phyloP scores from a whole-genome alignment of 2,797 vertebrate genomes.

The Thripadectes ignobilis region DNA sequence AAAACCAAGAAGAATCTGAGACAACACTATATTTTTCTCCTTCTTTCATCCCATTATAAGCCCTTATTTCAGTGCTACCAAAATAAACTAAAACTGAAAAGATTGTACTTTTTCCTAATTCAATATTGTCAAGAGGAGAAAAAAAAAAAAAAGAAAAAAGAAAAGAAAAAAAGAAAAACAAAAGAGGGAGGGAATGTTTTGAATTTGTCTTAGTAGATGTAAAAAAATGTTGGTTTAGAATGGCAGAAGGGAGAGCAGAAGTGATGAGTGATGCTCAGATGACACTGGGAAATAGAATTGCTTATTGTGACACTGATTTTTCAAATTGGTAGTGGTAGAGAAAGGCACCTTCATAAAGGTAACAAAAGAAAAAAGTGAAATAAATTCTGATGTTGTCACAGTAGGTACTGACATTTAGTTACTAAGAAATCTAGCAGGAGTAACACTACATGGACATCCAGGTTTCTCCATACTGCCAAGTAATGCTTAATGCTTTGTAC shows the following conservation, averaged over 20 bases:
- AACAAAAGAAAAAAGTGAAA: not conserved
- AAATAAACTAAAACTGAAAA: not conserved
- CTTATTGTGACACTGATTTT: not conserved
- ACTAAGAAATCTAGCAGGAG: not conserved
- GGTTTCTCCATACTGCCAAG: not conserved
- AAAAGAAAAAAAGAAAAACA: not conserved
- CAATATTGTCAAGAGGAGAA: not conserved
- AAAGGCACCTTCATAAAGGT: not conserved
- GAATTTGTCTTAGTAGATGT: not conserved
- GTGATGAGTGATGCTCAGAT: not conserved
- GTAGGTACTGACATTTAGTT: not conserved
- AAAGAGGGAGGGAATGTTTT: not conserved
- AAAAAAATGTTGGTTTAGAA: not conserved
- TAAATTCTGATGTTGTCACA: not conserved
- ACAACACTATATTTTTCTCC: not conserved
- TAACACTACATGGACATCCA: not conserved
- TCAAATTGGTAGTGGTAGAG: not conserved
- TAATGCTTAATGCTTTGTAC: not conserved
- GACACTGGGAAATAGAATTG: not conserved
- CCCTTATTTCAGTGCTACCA: not conserved
- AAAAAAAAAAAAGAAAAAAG: accelerated
- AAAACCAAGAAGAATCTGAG: not conserved
- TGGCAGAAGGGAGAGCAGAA: not conserved
- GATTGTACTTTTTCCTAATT: not conserved
- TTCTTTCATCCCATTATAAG: not conserved